Conservation (phyloP, 2,113 vertebrate species). For the Megaceryle torquata region DNA sequence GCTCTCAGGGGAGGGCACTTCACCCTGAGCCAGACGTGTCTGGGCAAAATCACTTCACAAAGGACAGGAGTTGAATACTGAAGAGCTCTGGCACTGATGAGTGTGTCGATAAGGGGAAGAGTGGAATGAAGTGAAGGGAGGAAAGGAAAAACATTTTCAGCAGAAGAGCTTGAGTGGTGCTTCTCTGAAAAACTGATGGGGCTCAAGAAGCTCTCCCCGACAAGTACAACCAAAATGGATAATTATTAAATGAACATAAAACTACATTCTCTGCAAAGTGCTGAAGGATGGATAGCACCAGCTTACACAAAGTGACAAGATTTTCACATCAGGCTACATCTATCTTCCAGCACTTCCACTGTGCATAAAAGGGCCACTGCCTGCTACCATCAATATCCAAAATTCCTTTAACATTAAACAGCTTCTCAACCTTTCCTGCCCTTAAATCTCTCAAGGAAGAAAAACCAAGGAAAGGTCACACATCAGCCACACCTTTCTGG, state of each 20-base stretch:
- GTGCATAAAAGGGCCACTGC: slow-evolving; percentile 54
- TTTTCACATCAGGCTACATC: slow-evolving; percentile 64
- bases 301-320: slow-evolving; percentile 71
- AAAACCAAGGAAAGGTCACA: slow-evolving; percentile 68
- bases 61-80: slow-evolving; percentile 99
- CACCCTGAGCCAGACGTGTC: slow-evolving; percentile 99
- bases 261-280: slow-evolving; percentile 76
- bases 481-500: slow-evolving; percentile 64
- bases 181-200: slow-evolving; percentile 82
- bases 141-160: slow-evolving; percentile 81
- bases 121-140: slow-evolving; percentile 79
- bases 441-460: slow-evolving; percentile 62
- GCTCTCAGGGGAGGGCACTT: slow-evolving; percentile 98
- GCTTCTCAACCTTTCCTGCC: slow-evolving; percentile 55
- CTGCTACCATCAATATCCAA: slow-evolving; percentile 68
- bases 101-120: slow-evolving; percentile 84
- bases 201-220: slow-evolving; percentile 81
- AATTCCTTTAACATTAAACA: slow-evolving; percentile 67
- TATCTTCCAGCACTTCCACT: slow-evolving; percentile 62
- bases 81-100: slow-evolving; percentile 89
- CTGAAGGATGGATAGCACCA: slow-evolving; percentile 68
- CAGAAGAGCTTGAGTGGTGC: slow-evolving; percentile 83
- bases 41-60: slow-evolving; percentile 99
- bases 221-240: slow-evolving; percentile 83
- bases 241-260: slow-evolving; percentile 84